Evolutionary conservation across 2,113 vertebrate species (phyloP).

Genomic region (Tyrannus savana): DNA sequence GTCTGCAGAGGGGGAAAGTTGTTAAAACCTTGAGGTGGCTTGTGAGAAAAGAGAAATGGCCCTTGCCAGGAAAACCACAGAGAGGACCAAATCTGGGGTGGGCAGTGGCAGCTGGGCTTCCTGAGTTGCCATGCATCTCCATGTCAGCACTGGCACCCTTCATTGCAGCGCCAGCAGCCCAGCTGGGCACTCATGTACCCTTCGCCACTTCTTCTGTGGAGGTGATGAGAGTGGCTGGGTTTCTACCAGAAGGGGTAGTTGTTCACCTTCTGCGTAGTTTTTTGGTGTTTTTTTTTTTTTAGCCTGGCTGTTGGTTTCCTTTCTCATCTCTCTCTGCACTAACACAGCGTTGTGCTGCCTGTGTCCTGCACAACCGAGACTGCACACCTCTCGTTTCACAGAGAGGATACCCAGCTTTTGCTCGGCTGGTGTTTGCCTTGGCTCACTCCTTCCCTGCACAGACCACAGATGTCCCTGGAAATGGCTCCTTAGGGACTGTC

Average conservation of each 20-base stretch:
- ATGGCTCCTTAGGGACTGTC: background rate
- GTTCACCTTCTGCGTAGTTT: background rate
- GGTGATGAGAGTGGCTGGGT: background rate
- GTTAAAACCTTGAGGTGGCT: background rate
- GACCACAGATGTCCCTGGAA: rapidly evolving
- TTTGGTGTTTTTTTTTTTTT: background rate
- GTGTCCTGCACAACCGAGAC: rapidly evolving
- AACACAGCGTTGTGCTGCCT: rapidly evolving
- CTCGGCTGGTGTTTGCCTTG: background rate
- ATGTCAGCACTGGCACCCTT: rapidly evolving
- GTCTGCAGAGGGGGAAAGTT: background rate
- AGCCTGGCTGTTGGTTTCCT: background rate
- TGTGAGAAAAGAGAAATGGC: background rate
- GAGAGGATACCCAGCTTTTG: background rate
- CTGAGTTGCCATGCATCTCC: rapidly evolving
- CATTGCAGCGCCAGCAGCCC: rapidly evolving
- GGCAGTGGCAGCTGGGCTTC: background rate
- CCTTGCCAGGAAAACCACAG: background rate
- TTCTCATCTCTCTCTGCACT: background rate
- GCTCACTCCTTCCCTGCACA: background rate
- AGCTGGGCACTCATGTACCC: background rate
- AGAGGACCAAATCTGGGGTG: background rate
- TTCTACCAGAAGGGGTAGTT: background rate
- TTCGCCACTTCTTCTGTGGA: background rate
- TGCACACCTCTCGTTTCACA: background rate